Percentiles rank a stretch among this genome's conserved stretches.
Conservation (phyloP, 2,888 invertebrate species). For the Pyrrhosoma nymphula region DNA sequence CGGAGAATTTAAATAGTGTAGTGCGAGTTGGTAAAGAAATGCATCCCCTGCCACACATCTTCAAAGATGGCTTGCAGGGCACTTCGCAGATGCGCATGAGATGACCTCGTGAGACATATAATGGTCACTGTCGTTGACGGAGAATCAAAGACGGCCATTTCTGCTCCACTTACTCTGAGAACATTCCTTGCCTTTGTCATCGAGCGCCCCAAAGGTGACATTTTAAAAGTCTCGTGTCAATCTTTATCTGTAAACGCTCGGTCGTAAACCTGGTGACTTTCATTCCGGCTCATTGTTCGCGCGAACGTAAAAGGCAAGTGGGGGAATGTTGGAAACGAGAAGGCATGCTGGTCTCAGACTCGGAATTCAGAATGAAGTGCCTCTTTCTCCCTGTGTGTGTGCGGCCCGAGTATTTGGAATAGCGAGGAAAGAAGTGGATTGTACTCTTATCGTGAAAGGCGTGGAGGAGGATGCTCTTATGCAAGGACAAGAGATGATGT, state of each 20-base stretch:
- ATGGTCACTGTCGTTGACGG: too few species aligned
- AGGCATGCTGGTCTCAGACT: neutral
- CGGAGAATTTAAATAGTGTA: too few species aligned
- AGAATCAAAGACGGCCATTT: neutral
- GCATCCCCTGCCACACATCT: too few species aligned
- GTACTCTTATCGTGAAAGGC: neutral
- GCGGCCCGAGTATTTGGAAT: neutral
- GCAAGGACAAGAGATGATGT: neutral
- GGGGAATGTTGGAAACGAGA: neutral
- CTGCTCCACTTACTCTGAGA: neutral
- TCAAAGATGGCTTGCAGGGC: too few species aligned
- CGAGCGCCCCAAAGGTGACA: neutral
- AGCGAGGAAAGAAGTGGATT: neutral
- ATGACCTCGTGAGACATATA: too few species aligned
- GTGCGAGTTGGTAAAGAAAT: too few species aligned
- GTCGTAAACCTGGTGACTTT: constrained; percentile 15
- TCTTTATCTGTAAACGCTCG: neutral
- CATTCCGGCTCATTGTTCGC: neutral
- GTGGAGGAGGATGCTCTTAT: neutral
- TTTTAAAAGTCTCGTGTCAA: neutral
- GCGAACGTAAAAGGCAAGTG: neutral
- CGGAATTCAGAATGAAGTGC: neutral
- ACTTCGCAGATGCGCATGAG: too few species aligned
- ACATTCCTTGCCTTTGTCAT: neutral
- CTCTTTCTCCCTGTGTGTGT: neutral